Evolutionary conservation across 2,113 vertebrate genomes (phyloP).

Genomic region (Gallinago paraguaiae): DNA sequence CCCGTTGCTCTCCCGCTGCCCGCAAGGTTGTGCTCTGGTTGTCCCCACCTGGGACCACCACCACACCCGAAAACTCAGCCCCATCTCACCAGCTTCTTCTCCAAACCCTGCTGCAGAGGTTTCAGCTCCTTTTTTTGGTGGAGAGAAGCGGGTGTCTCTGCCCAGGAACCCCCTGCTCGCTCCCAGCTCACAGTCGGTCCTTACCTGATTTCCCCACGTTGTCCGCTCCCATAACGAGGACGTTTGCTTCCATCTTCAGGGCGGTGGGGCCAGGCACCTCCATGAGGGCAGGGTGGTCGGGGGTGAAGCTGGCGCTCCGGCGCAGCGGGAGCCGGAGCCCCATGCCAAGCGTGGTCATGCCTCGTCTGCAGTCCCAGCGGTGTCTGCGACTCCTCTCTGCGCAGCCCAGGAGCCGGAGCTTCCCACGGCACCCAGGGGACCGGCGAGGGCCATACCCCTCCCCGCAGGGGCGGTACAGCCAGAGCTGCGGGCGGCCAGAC

Average conservation of each 20-base stretch:
- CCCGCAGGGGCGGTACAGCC: constrained; percentile 14
- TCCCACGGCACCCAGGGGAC: constrained; percentile 44
- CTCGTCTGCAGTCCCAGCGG: not conserved
- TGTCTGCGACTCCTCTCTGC: not conserved
- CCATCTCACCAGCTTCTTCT: not conserved
- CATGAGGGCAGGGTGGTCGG: constrained; percentile 52
- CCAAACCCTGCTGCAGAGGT: not conserved
- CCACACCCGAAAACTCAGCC: not conserved
- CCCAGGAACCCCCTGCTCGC: not conserved
- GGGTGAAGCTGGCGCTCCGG: constrained; percentile 71
- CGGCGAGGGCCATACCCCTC: not conserved
- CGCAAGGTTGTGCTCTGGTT: not conserved
- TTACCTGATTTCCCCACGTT: constrained; percentile 86
- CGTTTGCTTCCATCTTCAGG: constrained; percentile 79
- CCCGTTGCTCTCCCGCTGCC: fast-evolving
- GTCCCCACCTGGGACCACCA: not conserved
- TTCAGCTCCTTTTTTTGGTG: not conserved
- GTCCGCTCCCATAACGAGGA: constrained; percentile 82
- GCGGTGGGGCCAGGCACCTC: constrained; percentile 24
- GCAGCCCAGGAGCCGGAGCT: not conserved
- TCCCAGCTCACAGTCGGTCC: not conserved
- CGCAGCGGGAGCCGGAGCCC: constrained; percentile 67
- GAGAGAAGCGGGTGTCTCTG: not conserved
- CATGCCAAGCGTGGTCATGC: constrained; percentile 18
- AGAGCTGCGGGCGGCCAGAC: not conserved